phyloP scores from a whole-genome alignment of 2,797 vertebrate species.

The Coregonus sp. region DNA sequence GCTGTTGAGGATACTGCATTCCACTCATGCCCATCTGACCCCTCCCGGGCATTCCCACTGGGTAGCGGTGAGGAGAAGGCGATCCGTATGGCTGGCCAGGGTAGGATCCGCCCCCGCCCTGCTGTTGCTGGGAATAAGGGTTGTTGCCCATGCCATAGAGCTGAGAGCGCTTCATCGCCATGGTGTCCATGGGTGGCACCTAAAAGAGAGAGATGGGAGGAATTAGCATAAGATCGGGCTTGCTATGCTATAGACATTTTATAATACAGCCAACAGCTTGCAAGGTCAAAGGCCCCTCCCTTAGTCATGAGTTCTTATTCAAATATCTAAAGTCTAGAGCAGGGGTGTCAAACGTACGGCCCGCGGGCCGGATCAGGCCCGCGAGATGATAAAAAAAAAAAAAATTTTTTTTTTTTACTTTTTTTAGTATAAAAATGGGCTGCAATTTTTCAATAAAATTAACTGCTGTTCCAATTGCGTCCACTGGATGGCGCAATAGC shows the following conservation, averaged over 20 bases:
- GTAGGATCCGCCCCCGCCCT: conserved; percentile 76
- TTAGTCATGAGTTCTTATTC: too few species aligned
- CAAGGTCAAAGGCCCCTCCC: too few species aligned
- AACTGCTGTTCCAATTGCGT: too few species aligned
- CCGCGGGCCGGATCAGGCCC: too few species aligned
- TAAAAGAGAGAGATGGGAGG: conserved; percentile 51
- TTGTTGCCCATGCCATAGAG: conserved; percentile 84
- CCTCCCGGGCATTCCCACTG: conserved; percentile 84
- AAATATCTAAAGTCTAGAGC: background rate
- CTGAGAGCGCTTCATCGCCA: conserved; percentile 92
- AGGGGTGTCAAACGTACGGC: too few species aligned
- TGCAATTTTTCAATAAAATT: too few species aligned
- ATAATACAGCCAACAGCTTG: background rate
- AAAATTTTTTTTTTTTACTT: too few species aligned
- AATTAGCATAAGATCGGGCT: background rate
- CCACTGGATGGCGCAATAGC: too few species aligned
- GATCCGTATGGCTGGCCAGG: conserved; percentile 83
- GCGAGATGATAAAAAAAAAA: too few species aligned
- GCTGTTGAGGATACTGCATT: conserved; percentile 91
- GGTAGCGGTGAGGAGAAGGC: conserved; percentile 85
- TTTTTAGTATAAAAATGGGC: too few species aligned
- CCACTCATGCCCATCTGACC: conserved; percentile 83
- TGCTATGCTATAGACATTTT: background rate
- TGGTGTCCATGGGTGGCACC: conserved; percentile 87
- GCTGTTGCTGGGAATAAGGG: conserved; percentile 85